Percentiles rank a stretch among this genome's conserved stretches.
Evolutionary conservation across 1,140 invertebrate species (phyloP).

Genomic region (Pararge aegeria): DNA sequence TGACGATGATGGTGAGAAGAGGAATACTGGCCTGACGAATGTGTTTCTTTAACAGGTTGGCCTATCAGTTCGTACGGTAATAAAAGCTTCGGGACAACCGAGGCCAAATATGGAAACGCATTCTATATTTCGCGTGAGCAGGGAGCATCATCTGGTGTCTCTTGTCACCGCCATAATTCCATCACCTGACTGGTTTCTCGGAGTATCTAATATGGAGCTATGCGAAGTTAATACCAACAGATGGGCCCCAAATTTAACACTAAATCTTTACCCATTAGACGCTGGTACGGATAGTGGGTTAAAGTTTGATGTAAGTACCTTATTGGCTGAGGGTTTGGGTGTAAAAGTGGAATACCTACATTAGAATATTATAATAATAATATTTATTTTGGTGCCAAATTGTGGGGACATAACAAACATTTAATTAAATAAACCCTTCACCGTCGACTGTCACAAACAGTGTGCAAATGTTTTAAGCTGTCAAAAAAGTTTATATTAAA

Average conservation of each 20-base stretch:
- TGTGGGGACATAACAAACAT: too few species aligned
- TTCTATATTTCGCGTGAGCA: constrained; percentile 51
- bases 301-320: constrained; percentile 54
- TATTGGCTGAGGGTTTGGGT: too few species aligned
- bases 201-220: constrained; percentile 62
- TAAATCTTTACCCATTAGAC: constrained; percentile 66
- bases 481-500: too few species aligned
- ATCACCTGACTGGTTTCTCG: constrained; percentile 71
- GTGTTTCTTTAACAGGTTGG: constrained; percentile 41
- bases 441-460: too few species aligned
- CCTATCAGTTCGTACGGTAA: constrained; percentile 52
- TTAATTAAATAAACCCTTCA: too few species aligned
- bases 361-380: too few species aligned
- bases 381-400: too few species aligned
- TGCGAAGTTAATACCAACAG: constrained; percentile 43
- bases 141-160: constrained; percentile 54
- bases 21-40: too few species aligned
- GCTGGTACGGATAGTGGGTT: constrained; percentile 66
- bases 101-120: constrained; percentile 49
- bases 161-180: constrained; percentile 56
- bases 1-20: too few species aligned
- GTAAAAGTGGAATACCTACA: too few species aligned
- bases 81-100: constrained; percentile 56
- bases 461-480: too few species aligned
- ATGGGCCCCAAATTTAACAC: constrained; percentile 50